Evolutionary conservation across 1,140 invertebrate species (phyloP), one percentile per base, ranked within the genome.

Genomic region (Ceratoteleas bidentatus): DNA sequence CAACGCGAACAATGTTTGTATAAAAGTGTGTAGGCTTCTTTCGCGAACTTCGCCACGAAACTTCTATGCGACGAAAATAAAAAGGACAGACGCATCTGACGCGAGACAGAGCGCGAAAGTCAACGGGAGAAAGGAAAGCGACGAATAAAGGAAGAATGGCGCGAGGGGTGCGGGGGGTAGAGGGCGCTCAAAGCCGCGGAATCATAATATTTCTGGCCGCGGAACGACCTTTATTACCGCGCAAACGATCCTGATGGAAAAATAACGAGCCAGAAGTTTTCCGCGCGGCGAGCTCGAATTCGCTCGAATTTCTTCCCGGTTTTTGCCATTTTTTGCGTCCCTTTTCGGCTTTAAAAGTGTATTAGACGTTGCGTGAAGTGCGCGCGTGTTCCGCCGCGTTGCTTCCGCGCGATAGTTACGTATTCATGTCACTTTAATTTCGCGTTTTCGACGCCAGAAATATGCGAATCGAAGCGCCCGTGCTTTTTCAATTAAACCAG

Each of bases 171-270:
- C 2, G 1, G 50, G 16, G 24, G n/a, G 54, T 47, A 73, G 50
- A 24, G 49, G 33, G 11, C 13, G 11, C 53, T 49, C 53, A 74
- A 65, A 74, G 61, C 53, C 70, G 43, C 47, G 14, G 58, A 65
- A 64, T 74, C 70, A 74, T 74, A 60, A 75, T 76, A 61, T 68
- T 68, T 68, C 64, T 61, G 57, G 47, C 64, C 56, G 45, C 34
- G 24, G 54, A n/a, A 47, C 54, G 57, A 76, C 73, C 73, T 66
- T 76, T 76, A 68, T 61, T 76, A 61, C 62, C 38, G 56, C 73
- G 57, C 62, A 68, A 68, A 66, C 73, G 49, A 76, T 68, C 61
- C 64, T 68, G 64, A 68, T 76, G 73, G 57, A 68, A 68, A 76
- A 66, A 76, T 68, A 76, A 76, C 73, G 73, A 75, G n/a, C 53